These are phyloP conservation scores for Uropsilus gracilis DNA, from an alignment of 2,113 vertebrate genomes.

Conservation along the genomic window DNA sequence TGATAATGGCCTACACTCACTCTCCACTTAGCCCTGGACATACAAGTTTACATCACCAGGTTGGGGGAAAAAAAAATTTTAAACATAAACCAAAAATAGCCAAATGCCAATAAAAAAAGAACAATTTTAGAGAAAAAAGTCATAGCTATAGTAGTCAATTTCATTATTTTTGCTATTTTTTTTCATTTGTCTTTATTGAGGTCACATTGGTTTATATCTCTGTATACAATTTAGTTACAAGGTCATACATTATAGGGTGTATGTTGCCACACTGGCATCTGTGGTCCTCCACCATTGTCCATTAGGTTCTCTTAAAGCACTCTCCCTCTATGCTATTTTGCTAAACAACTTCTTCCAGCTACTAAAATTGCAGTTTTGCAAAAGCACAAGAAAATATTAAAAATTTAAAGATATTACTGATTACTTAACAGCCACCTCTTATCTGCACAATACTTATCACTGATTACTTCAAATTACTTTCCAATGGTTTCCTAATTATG, in stretches of 20 bases:
- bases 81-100: neutral
- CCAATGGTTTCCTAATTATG: slow-evolving; percentile 4
- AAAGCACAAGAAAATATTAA: neutral
- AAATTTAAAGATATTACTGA: neutral
- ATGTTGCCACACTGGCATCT: too few species aligned
- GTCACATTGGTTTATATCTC: too few species aligned
- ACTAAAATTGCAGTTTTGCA: neutral
- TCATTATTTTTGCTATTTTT: too few species aligned
- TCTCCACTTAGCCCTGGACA: neutral
- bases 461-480: slow-evolving; percentile 15
- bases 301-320: neutral
- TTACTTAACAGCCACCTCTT: neutral
- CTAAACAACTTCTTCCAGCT: neutral
- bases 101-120: neutral
- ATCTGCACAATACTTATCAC: neutral
- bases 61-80: neutral
- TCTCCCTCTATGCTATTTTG: neutral
- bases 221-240: too few species aligned
- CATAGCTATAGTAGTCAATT: neutral
- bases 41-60: neutral
- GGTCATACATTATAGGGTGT: too few species aligned
- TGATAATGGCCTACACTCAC: neutral
- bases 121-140: neutral
- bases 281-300: too few species aligned
- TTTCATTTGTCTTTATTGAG: too few species aligned